Conservation (phyloP, 2,113 vertebrate species). For the Dascyllus trimaculatus region DNA sequence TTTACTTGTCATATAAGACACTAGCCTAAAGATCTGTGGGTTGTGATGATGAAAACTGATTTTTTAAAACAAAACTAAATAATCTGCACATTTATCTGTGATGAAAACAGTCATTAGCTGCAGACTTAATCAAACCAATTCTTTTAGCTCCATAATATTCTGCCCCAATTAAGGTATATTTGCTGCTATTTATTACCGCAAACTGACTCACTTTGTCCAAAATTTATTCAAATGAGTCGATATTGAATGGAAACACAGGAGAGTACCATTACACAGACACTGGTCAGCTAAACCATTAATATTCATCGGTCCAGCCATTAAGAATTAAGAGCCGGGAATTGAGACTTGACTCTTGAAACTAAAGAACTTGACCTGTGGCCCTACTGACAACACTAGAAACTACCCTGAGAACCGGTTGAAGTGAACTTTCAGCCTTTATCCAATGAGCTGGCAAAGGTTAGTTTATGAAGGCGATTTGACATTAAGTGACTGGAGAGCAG, state of each 20-base stretch:
- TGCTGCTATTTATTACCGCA: not conserved
- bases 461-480: slow-evolving; percentile 32
- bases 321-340: slow-evolving; percentile 71
- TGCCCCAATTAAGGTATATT: not conserved
- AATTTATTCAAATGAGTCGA: slow-evolving; percentile 46
- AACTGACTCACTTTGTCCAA: slow-evolving; percentile 6
- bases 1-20: not conserved
- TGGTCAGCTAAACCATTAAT: slow-evolving; percentile 67
- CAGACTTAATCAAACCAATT: not conserved
- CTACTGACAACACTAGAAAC: slow-evolving; percentile 40
- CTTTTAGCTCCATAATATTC: not conserved
- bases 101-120: not conserved
- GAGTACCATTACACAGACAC: slow-evolving; percentile 59
- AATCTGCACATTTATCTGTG: too few species aligned
- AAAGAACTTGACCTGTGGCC: slow-evolving; percentile 69
- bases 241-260: slow-evolving; percentile 53
- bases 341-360: slow-evolving; percentile 77
- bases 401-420: slow-evolving; percentile 20
- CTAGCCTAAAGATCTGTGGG: not conserved
- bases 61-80: not conserved
- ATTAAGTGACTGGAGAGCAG: slow-evolving; percentile 23
- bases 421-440: slow-evolving; percentile 36
- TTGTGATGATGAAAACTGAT: too few species aligned
- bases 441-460: slow-evolving; percentile 4
- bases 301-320: slow-evolving; percentile 72